Evolutionary conservation across 35 echinoderm and acorn worm genomes (phyloP).

Genomic region (Holothuria glaberrima): DNA sequence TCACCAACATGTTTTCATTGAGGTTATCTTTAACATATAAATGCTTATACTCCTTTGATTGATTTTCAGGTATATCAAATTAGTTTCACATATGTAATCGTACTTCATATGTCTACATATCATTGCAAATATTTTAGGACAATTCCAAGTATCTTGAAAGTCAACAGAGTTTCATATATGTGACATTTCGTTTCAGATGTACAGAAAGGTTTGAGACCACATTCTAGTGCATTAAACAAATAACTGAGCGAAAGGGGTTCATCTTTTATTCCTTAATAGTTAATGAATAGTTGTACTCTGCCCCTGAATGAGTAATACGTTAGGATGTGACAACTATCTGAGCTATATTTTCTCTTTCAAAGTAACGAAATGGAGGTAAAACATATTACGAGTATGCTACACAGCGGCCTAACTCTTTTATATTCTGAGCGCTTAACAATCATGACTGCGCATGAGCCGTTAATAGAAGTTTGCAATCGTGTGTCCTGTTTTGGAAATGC

Average conservation of each 20-base stretch:
- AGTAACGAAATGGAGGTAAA: not conserved
- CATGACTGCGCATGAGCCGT: not conserved
- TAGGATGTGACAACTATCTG: not conserved
- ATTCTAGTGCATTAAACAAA: not conserved
- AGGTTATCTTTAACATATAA: too few species aligned
- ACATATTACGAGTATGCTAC: not conserved
- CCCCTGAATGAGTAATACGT: not conserved
- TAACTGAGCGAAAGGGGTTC: not conserved
- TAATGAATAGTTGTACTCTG: not conserved
- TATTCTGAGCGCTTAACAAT: not conserved
- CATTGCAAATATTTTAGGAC: too few species aligned
- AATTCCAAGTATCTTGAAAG: too few species aligned
- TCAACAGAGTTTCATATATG: too few species aligned
- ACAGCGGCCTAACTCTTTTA: not conserved
- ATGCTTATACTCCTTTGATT: too few species aligned
- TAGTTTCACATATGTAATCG: too few species aligned
- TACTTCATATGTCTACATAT: too few species aligned
- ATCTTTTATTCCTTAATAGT: not conserved
- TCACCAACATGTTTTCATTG: too few species aligned
- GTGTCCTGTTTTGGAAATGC: not conserved
- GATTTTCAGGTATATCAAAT: too few species aligned
- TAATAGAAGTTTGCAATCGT: not conserved
- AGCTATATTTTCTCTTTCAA: constrained; percentile 9
- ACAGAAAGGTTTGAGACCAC: too few species aligned
- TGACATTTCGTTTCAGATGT: too few species aligned